Evolutionary conservation across 2,113 vertebrate genomes (phyloP).

Genomic region (Nanorana parkeri): DNA sequence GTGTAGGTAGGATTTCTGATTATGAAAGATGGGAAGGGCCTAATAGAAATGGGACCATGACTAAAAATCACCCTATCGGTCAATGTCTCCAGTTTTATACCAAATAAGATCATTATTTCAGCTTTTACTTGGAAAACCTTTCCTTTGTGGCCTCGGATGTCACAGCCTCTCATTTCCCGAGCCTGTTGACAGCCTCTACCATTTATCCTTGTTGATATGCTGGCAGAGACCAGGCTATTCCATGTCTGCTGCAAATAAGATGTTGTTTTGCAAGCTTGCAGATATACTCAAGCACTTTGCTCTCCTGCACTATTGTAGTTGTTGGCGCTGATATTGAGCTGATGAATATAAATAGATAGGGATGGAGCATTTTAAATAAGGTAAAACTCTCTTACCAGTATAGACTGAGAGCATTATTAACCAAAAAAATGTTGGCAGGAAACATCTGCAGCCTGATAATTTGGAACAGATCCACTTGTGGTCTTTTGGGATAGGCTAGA

Average conservation of each 20-base stretch:
- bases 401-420: slow-evolving; percentile 34
- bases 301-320: not conserved
- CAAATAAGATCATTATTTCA: too few species aligned
- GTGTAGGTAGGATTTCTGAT: too few species aligned
- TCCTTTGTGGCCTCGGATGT: not conserved
- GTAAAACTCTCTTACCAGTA: slow-evolving; percentile 5
- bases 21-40: too few species aligned
- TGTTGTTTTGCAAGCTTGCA: not conserved
- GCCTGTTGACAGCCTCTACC: not conserved
- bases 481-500: slow-evolving; percentile 34
- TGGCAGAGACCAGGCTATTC: not conserved
- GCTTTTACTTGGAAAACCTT: not conserved
- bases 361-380: not conserved
- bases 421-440: slow-evolving; percentile 46
- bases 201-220: not conserved
- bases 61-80: too few species aligned
- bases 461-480: slow-evolving; percentile 52
- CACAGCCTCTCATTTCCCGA: too few species aligned
- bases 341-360: not conserved
- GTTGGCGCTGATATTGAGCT: not conserved
- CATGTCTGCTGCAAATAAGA: not conserved
- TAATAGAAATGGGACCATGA: too few species aligned
- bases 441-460: slow-evolving; percentile 54
- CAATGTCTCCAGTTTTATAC: too few species aligned
- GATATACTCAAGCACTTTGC: not conserved